Percentiles rank a stretch among this genome's conserved stretches.
These are phyloP conservation scores for Olivierus martensii DNA, from an alignment of 1,140 invertebrate genomes.

Conservation along the genomic window DNA sequence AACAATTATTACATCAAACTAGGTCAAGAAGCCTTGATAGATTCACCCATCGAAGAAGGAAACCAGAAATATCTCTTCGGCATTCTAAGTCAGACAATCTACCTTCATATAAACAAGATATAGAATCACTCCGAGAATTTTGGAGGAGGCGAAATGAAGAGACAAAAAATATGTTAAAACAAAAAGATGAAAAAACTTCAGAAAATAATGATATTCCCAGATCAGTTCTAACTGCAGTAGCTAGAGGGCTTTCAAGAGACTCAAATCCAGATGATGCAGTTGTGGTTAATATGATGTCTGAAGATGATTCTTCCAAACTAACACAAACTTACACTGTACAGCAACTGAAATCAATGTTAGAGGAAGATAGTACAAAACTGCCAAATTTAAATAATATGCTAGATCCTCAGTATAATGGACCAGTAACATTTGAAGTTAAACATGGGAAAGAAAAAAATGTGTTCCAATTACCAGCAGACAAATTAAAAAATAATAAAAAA, in stretches of 20 bases:
- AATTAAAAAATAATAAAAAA: constrained; percentile 18
- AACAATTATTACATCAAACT: too few relatives aligned
- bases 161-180: too few relatives aligned
- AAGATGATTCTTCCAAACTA: constrained; percentile 6
- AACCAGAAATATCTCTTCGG: too few relatives aligned
- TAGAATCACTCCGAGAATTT: too few relatives aligned
- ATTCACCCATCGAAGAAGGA: too few relatives aligned
- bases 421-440: constrained; percentile 16
- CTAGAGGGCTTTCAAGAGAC: background rate
- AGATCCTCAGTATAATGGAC: constrained; percentile 13
- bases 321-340: constrained; percentile 11
- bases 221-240: background rate
- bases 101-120: too few relatives aligned
- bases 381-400: too few relatives aligned
- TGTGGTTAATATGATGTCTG: constrained; percentile 8
- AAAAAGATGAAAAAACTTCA: too few relatives aligned
- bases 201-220: background rate
- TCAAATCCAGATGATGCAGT: background rate
- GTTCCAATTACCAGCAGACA: constrained; percentile 15
- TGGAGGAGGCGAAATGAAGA: too few relatives aligned
- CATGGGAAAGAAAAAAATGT: constrained; percentile 19
- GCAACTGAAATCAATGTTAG: background rate
- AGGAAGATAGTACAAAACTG: background rate
- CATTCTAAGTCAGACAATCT: too few relatives aligned
- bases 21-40: too few relatives aligned